Evolutionary conservation across 1,140 invertebrate genomes (phyloP), one percentile per base, ranked within the genome.

Genomic region (Meteorus sp.): DNA sequence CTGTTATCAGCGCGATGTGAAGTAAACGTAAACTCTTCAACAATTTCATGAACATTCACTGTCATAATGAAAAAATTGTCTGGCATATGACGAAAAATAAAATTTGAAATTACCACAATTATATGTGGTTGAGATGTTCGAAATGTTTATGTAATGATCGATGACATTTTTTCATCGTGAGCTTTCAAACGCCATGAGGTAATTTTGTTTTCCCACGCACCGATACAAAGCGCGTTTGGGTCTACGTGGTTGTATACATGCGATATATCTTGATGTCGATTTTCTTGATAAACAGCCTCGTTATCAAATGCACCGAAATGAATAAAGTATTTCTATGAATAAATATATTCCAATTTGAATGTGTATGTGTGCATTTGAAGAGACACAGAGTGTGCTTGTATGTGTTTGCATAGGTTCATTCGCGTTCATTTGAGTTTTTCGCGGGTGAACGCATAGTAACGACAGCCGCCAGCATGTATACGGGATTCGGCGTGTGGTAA

Each of bases 241-340:
- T n/a, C n/a, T n/a, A n/a, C n/a, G 6, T 13, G 1, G 22, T 13
- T 11, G 23, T 50, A 25, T 6, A 33, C 19, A 37, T 7, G 13
- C 6, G 7, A 19, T 22, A 11, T 52, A 11, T 37, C 17, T 17
- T 31, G 17, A 13, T 44, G 47, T 19, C 27, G 56, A 58, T 58
- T 50, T 37, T 23, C 25, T 53, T 59, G 56, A 59, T 59, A 59
- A 59, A 59, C 56, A 17, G 37, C 48, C 48, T 59, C 48, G 48
- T 59, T 59, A 52, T 59, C 48, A 59, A n/a, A n/a, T n/a, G n/a
- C 56, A 41, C 39, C 37, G 13, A 59, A 59, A 59, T 59, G 52
- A 59, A 59, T 59, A 35, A 59, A 22, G 15, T 7, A 25, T 51
- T 59, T 59, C 48, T 59, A 52, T 52, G 56, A 58, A 58, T 58